Percentiles rank a stretch among this genome's conserved stretches.
Evolutionary conservation across 2,113 vertebrate genomes (phyloP).

Genomic region (Pteropus alecto): DNA sequence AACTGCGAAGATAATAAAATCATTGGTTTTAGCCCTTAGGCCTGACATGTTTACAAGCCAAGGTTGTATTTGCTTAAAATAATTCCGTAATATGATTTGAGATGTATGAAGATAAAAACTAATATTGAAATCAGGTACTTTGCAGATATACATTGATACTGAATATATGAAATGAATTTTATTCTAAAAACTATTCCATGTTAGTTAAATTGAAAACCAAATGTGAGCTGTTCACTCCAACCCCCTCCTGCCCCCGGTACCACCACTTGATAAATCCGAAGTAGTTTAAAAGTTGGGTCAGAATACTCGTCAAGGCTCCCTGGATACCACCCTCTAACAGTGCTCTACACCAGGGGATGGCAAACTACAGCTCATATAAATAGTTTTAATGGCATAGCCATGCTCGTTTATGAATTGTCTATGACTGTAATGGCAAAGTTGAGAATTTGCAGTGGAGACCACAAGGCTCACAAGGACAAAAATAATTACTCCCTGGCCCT

Average conservation of each 20-base stretch:
- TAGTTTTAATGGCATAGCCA: neutral
- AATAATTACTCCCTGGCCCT: neutral
- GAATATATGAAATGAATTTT: slow-evolving; percentile 9
- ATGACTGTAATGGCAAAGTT: neutral
- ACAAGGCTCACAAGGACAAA: neutral
- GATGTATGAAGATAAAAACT: slow-evolving; percentile 35
- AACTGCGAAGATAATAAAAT: slow-evolving; percentile 55
- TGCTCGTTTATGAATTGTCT: neutral
- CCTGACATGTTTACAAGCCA: slow-evolving; percentile 49
- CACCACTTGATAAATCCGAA: neutral
- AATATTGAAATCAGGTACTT: slow-evolving; percentile 40
- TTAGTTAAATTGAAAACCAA: slow-evolving; percentile 17
- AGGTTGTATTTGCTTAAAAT: slow-evolving; percentile 58
- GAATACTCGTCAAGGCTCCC: neutral
- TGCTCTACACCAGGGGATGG: neutral
- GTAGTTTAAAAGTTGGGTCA: neutral
- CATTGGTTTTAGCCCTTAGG: slow-evolving; percentile 31
- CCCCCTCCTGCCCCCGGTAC: neutral
- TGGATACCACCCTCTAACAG: neutral
- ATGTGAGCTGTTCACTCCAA: neutral
- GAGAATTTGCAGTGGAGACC: neutral
- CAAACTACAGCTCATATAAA: neutral
- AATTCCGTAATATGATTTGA: slow-evolving; percentile 60
- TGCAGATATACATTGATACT: neutral
- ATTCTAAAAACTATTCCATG: neutral